These are phyloP conservation scores for Oscheius myriophilus DNA, from an alignment of 2,888 invertebrate genomes.

Conservation along the genomic window DNA sequence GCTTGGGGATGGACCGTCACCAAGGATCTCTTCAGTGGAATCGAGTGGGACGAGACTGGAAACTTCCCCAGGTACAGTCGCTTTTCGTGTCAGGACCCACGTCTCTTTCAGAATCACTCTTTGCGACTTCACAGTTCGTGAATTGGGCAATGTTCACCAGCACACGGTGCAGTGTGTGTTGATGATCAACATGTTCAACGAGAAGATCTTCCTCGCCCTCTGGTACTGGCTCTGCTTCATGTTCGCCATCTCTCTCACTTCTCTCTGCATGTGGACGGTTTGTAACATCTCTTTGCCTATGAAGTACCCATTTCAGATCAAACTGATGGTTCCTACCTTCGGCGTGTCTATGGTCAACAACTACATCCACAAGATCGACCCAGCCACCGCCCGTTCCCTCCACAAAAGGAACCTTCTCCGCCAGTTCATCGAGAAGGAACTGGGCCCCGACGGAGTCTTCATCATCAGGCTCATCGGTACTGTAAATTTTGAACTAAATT, in stretches of 20 bases:
- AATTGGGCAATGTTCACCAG: constrained; percentile 68
- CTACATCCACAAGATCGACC: constrained; percentile 59
- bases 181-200: constrained; percentile 69
- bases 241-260: constrained; percentile 32
- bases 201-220: constrained; percentile 67
- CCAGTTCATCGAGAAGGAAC: constrained; percentile 57
- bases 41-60: constrained; percentile 69
- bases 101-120: constrained; percentile 62
- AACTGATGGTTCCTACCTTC: constrained; percentile 18
- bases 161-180: constrained; percentile 70
- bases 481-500: not conserved
- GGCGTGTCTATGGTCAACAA: constrained; percentile 35
- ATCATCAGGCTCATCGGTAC: constrained; percentile 57
- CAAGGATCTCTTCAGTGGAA: constrained; percentile 61
- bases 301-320: constrained; percentile 1
- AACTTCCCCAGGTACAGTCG: constrained; percentile 60
- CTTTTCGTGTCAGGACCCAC: too few species aligned
- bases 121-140: constrained; percentile 69
- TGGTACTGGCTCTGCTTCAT: constrained; percentile 70
- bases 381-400: constrained; percentile 35
- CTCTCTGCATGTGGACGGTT: constrained; percentile 13
- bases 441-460: constrained; percentile 67
- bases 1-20: constrained; percentile 68
- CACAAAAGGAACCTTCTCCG: constrained; percentile 41
- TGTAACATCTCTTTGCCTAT: not conserved